Evolutionary conservation across 2,797 vertebrate species (phyloP), one percentile per base, ranked within the genome.

Genomic region (Diceros bicornis): DNA sequence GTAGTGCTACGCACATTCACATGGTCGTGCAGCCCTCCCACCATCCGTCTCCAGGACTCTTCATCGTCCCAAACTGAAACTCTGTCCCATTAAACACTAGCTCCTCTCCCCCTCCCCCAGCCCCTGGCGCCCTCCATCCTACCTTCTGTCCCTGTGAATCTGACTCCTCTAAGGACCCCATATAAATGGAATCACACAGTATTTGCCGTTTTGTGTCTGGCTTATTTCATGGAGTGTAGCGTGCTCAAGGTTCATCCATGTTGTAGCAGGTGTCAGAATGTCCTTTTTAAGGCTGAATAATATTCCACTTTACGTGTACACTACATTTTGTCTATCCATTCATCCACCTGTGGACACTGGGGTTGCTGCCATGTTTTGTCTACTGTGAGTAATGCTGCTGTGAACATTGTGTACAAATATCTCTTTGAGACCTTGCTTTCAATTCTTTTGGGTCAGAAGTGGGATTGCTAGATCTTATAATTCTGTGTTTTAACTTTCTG

Each of bases 341-440:
- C 55, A 17, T 52, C 10, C 4, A 0, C 27, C 27, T 2, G 2
- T 17, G 0, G 25, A 6, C 32, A 41, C 9, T 32, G 4, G 68
- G 34, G 47, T 57, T 57, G 32, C 34, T 47, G 23, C 59, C 50
- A 64, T n/a, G 32, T n/a, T 47, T 37, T 83, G 13, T 29, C 61
- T 66, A 2, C 32, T 75, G 29, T 50, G 50, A 27, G 32, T 6
- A 32, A 66, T 20, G 69, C 52, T 85, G n/a, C 71, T 44, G 2
- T 37, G 55, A 81, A 83, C 59, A 14, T 7, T 52, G 32, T 44
- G 27, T 34, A 55, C 25, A 55, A 4, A 32, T 18, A 14, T 13
- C 44, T 93, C 34, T 61, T 75, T 32, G 34, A 52, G 81, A 78
- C n/a, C 52, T 41, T n/a, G 17, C n/a, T 69, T 61, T 34, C 64